phyloP scores from a whole-genome alignment of 2,888 invertebrate genomes.

The Eucera pruinosa region DNA sequence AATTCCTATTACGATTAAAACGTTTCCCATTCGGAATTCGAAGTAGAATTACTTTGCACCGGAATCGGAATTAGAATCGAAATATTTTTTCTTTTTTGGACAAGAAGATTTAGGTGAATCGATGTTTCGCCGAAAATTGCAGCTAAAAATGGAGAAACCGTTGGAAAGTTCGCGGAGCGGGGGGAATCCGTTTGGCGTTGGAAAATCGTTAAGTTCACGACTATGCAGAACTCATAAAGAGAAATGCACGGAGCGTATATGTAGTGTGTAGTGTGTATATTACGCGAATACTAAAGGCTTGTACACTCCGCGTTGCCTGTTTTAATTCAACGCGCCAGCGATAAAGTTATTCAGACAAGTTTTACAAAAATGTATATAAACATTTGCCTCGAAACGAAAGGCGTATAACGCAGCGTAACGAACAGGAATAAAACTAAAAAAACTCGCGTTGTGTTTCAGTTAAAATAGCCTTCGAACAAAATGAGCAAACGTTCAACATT shows the following conservation, averaged over 20 bases:
- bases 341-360: conserved; percentile 53
- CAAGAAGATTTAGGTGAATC: neutral
- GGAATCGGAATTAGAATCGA: no score
- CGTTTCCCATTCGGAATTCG: no score
- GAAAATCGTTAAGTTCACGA: conserved; percentile 57
- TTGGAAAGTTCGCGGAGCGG: conserved; percentile 10
- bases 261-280: conserved; percentile 45
- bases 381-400: conserved; percentile 26
- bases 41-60: no score
- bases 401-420: neutral
- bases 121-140: no score
- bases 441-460: conserved; percentile 18
- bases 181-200: conserved; percentile 25
- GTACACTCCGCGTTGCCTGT: conserved; percentile 46
- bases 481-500: no score
- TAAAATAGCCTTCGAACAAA: conserved; percentile 34
- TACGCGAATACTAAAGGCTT: conserved; percentile 53
- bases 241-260: conserved; percentile 51
- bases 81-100: no score
- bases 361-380: conserved; percentile 44
- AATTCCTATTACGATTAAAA: no score
- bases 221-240: conserved; percentile 57
- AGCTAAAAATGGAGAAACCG: no score
- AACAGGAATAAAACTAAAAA: no score
- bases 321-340: conserved; percentile 51